Conservation (phyloP, 2,797 vertebrate species). For the Rhinichthys osculus region DNA sequence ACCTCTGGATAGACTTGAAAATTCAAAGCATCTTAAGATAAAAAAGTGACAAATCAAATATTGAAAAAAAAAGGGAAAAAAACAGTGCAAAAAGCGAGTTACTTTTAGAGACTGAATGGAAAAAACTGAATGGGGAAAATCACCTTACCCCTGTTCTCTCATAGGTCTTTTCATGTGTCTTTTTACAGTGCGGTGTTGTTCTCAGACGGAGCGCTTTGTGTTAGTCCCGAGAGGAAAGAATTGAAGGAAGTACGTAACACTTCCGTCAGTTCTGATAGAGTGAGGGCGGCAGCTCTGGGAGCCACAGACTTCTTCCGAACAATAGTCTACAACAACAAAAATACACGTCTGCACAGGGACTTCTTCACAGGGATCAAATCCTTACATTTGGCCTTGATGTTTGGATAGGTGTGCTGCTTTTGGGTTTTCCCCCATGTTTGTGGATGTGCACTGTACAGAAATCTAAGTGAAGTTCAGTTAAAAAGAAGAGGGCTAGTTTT, state of each 20-base stretch:
- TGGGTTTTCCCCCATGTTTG: too few species aligned
- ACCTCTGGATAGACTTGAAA: neutral
- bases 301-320: conserved; percentile 9
- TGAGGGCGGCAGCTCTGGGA: conserved; percentile 11
- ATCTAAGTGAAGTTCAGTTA: neutral
- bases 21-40: neutral
- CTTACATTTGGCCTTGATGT: conserved; percentile 10
- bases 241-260: conserved; percentile 53
- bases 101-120: neutral
- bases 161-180: conserved; percentile 37
- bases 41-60: conserved; percentile 18
- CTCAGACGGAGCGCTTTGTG: conserved; percentile 25
- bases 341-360: conserved; percentile 4
- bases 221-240: conserved; percentile 42
- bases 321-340: conserved; percentile 18
- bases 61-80: neutral
- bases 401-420: conserved; percentile 7
- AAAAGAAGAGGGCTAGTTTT: neutral
- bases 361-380: conserved; percentile 4
- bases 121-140: conserved; percentile 27
- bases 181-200: conserved; percentile 42
- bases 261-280: conserved; percentile 41
- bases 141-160: conserved; percentile 56
- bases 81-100: neutral
- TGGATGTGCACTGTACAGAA: neutral